A percentile compares a stretch with the other conserved stretches of the same genome.
phyloP scores from a whole-genome alignment of 53 echinoderm and acorn worm genomes.

The Mesocentrotus franciscanus region DNA sequence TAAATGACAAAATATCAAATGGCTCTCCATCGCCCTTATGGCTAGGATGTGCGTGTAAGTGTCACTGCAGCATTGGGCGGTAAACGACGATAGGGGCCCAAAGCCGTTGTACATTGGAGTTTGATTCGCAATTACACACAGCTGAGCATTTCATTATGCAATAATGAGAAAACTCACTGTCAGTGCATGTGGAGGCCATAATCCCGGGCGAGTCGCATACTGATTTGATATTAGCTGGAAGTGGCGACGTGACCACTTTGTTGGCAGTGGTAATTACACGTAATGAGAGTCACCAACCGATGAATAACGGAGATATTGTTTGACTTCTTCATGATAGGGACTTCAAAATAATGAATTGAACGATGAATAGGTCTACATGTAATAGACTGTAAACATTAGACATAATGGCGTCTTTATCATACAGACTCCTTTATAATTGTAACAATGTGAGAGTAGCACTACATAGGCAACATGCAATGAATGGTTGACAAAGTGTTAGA shows the following conservation, averaged over 20 bases:
- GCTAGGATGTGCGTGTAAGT: too few relatives aligned
- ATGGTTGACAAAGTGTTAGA: too few relatives aligned
- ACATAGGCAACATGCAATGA: too few relatives aligned
- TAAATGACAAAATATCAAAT: too few relatives aligned
- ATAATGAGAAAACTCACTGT: neutral
- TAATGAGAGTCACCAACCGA: neutral
- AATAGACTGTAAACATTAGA: too few relatives aligned
- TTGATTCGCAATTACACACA: slow-evolving; percentile 50
- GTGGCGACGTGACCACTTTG: neutral
- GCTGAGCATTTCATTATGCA: slow-evolving; percentile 40
- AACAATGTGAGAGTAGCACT: too few relatives aligned
- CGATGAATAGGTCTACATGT: neutral
- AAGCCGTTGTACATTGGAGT: neutral
- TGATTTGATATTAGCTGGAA: neutral
- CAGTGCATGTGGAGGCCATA: neutral
- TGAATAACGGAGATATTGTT: neutral
- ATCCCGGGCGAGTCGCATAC: neutral
- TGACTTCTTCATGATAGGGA: neutral
- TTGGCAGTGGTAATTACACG: neutral
- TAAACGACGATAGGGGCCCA: neutral
- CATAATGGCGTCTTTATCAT: too few relatives aligned
- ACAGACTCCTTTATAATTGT: too few relatives aligned
- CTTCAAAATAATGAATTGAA: neutral
- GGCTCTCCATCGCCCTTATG: too few relatives aligned
- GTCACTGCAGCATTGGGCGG: neutral